Percentiles rank a stretch among this genome's conserved stretches.
phyloP scores from a whole-genome alignment of 2,888 invertebrate species.

The Napeogenes sylphis region DNA sequence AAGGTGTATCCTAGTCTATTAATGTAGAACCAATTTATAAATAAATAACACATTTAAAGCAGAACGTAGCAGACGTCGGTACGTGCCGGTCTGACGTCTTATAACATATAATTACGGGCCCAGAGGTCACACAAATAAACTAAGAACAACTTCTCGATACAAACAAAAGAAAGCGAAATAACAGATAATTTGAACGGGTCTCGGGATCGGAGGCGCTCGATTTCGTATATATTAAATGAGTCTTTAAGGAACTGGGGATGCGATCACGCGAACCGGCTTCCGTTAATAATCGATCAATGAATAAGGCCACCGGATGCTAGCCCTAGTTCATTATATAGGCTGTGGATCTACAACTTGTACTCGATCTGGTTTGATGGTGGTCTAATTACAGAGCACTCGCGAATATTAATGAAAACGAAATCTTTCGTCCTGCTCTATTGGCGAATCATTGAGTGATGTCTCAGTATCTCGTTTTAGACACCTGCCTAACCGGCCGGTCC shows the following conservation, averaged over 20 bases:
- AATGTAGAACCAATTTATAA: constrained; percentile 72
- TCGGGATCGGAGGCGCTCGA: constrained; percentile 57
- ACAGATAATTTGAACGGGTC: constrained; percentile 64
- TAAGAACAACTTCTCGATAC: constrained; percentile 57
- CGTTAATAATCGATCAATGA: constrained; percentile 54
- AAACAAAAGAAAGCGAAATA: constrained; percentile 72
- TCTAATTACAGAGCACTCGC: constrained; percentile 48
- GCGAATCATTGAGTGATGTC: constrained; percentile 43
- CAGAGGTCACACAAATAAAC: constrained; percentile 75
- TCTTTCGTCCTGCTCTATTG: constrained; percentile 22
- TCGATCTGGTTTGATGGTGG: constrained; percentile 39
- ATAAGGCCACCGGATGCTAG: constrained; percentile 51
- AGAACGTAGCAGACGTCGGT: constrained; percentile 55
- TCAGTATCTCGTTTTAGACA: constrained; percentile 57
- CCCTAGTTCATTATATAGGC: constrained; percentile 46
- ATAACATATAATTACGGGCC: constrained; percentile 67
- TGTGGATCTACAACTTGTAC: constrained; percentile 34
- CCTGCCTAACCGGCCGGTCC: constrained; percentile 53
- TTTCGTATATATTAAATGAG: constrained; percentile 58
- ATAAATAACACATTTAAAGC: constrained; percentile 74
- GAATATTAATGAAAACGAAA: constrained; percentile 54
- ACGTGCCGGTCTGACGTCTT: constrained; percentile 55
- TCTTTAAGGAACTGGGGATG: constrained; percentile 57
- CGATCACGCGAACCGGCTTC: constrained; percentile 58
- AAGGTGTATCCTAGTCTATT: constrained; percentile 71